Evolutionary conservation across 1,140 invertebrate species (phyloP).

Genomic region (Riptortus pedestris): DNA sequence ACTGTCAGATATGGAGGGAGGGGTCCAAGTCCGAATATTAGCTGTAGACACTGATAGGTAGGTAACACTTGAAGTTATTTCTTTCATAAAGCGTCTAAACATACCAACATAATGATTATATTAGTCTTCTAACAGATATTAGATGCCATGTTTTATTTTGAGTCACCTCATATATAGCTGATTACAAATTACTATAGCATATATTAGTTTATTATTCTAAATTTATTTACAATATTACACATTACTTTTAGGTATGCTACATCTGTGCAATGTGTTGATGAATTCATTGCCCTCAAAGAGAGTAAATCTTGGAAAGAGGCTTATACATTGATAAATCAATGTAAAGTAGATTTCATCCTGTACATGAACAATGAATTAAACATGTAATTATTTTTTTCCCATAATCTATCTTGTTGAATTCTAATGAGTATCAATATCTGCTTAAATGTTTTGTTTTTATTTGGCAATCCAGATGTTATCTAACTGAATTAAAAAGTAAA

Average conservation of each 20-base stretch:
- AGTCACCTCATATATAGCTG: no score
- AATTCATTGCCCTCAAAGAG: background rate
- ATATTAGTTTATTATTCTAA: background rate
- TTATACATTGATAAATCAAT: background rate
- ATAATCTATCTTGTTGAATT: background rate
- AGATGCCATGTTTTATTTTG: no score
- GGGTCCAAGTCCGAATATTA: no score
- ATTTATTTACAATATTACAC: background rate
- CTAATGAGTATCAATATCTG: no score
- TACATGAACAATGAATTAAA: background rate
- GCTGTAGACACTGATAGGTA: no score
- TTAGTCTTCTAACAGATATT: no score
- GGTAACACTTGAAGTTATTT: no score
- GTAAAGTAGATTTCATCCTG: background rate
- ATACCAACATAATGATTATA: no score
- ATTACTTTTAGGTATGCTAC: background rate
- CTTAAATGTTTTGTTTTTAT: background rate
- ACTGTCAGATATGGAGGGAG: no score
- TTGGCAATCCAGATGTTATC: background rate
- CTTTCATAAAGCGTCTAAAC: no score
- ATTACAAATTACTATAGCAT: no score
- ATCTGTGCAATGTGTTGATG: background rate
- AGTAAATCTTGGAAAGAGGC: constrained; percentile 1
- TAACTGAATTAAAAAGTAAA: background rate
- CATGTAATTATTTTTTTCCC: background rate